phyloP scores from a whole-genome alignment of 2,797 vertebrate species.

The Microtus californicus region DNA sequence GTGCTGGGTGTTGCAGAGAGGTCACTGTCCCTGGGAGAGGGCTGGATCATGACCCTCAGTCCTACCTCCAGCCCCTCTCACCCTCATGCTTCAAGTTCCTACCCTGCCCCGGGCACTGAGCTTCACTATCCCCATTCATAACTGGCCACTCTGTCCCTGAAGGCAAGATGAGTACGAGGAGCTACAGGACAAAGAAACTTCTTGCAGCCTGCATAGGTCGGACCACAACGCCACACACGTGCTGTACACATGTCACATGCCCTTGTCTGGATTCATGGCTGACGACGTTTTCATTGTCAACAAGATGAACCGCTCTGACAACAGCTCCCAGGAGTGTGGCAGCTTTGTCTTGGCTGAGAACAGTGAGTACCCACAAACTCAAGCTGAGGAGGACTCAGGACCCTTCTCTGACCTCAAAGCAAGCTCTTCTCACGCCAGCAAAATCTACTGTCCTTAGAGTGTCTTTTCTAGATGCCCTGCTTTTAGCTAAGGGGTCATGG shows the following conservation, averaged over 20 bases:
- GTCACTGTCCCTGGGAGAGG: neutral
- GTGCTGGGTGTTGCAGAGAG: neutral
- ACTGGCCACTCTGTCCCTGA: constrained; percentile 52
- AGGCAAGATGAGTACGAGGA: constrained; percentile 82
- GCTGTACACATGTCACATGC: constrained; percentile 82
- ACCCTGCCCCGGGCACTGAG: neutral
- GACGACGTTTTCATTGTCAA: constrained; percentile 82
- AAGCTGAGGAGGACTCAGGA: neutral
- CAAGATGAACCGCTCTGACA: constrained; percentile 60
- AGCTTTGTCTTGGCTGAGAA: constrained; percentile 81
- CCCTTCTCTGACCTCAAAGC: neutral
- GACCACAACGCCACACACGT: constrained; percentile 73
- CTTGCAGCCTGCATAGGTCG: constrained; percentile 81
- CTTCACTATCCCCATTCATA: neutral
- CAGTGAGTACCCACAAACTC: constrained; percentile 82
- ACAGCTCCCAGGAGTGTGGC: constrained; percentile 70
- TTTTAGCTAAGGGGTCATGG: neutral
- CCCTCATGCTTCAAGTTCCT: neutral
- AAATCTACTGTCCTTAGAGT: neutral
- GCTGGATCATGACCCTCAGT: neutral
- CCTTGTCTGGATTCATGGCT: constrained; percentile 79
- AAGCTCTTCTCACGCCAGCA: neutral
- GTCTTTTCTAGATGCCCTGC: neutral
- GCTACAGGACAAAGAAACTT: constrained; percentile 69
- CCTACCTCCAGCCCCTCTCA: neutral